phyloP scores from a whole-genome alignment of 2,797 vertebrate species.

The Enoplosus armatus region DNA sequence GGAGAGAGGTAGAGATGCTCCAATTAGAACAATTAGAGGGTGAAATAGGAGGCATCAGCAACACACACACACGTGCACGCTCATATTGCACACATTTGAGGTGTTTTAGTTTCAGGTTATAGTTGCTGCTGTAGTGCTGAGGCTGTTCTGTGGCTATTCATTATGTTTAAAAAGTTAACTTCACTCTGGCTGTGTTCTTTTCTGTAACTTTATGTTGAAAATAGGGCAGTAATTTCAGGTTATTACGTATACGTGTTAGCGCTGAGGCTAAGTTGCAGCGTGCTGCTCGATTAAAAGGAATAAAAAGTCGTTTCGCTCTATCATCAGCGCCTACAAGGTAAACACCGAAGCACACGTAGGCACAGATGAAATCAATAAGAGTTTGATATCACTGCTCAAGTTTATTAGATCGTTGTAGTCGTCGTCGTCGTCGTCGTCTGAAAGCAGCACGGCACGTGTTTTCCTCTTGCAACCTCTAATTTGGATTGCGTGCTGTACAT shows the following conservation, averaged over 20 bases:
- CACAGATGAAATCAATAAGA: slow-evolving; percentile 1
- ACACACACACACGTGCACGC: slow-evolving; percentile 3
- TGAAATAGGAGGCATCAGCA: slow-evolving; percentile 38
- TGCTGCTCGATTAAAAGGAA: neutral
- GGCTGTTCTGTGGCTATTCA: neutral
- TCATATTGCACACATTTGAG: slow-evolving; percentile 56
- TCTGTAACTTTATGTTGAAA: neutral
- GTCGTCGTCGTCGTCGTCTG: neutral
- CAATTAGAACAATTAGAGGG: slow-evolving; percentile 68
- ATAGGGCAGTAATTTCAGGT: neutral
- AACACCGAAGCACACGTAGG: neutral
- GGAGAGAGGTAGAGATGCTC: slow-evolving; percentile 40
- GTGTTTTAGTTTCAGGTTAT: slow-evolving; percentile 15
- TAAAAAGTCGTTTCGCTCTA: neutral
- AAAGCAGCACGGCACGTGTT: neutral
- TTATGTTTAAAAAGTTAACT: slow-evolving; percentile 16
- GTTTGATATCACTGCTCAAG: neutral
- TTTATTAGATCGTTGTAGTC: neutral
- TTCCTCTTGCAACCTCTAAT: slow-evolving; percentile 9
- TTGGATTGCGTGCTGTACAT: slow-evolving; percentile 5
- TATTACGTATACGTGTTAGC: slow-evolving; percentile 1
- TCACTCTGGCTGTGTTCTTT: neutral
- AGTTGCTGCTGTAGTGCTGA: slow-evolving; percentile 4
- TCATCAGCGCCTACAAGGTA: neutral
- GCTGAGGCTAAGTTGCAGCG: neutral